Base-by-base conservation (phyloP, 2,797 vertebrate genomes). In the Melanogrammus aeglefinus region DNA sequence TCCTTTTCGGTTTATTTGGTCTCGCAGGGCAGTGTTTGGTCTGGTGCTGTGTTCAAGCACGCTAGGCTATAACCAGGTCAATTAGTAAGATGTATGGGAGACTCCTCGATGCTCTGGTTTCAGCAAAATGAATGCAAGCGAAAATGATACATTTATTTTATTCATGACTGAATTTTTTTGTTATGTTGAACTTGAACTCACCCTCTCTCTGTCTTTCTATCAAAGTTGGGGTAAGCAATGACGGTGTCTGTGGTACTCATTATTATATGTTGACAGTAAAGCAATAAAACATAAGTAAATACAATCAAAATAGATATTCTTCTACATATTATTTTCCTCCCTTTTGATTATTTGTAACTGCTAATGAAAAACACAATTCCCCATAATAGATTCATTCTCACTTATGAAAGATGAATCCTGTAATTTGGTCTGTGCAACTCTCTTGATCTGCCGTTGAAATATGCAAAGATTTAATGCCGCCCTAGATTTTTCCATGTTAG, bases 1-100 rank as follows among this genome's bases (percentile, higher is more conserved):
- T 71, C 21, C 44, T 44, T 57, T 8, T 75, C 13, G 24, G 51
- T 70, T 73, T 76, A 44, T 88, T 85, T 77, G 31, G 79, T 82
- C 81, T 85, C 79, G 75, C 74, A 75, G 66, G 80, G 57, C 75
- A 8, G 10, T 41, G 71, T 80, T 79, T 63, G 33, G 31, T 72
- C 70, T 72, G 1, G 33, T 35, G 12, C 13, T 8, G 29, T 3
- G 6, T 72, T 47, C 31, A 35, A 81, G 74, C 87, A 81, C 78
- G 78, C 80, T 86, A 85, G 77, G 82, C 80, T 83, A 72, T 86
- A 88, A 89, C 87, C 82, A 82, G 83, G 77, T 82, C 82, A 90
- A 91, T 92, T 90, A 90, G 76, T 78, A 73, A 90, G 91, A 92
- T 90, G 75, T 86, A 92, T 91, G 82, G 83, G 75, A 72, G 80